Conservation (phyloP, 2,888 invertebrate species). For the Cinara cedri region DNA sequence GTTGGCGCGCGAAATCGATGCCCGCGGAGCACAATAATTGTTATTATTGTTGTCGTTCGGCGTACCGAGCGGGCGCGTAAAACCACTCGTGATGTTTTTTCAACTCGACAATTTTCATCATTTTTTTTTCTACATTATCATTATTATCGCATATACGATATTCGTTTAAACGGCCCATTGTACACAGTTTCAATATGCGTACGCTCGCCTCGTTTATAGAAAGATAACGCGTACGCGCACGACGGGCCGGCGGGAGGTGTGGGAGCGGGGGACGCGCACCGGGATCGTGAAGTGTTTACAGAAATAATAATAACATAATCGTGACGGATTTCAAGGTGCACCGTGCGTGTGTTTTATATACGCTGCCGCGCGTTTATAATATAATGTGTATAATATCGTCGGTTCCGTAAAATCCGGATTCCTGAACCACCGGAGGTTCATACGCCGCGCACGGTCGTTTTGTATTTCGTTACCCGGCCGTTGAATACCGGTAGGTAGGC, state of each 20-base stretch:
- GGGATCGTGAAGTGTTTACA: constrained; percentile 21
- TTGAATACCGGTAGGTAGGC: no score
- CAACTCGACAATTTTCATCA: no score
- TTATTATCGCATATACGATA: not conserved
- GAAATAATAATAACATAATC: constrained; percentile 47
- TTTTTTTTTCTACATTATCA: not conserved
- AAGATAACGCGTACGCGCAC: no score
- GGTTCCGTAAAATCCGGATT: no score
- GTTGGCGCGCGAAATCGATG: constrained; percentile 40
- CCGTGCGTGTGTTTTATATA: not conserved
- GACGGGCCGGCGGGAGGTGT: no score
- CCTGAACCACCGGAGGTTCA: no score
- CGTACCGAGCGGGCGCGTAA: no score
- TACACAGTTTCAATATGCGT: not conserved
- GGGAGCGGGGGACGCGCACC: not conserved
- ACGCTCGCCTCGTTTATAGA: constrained; percentile 19
- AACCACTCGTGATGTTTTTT: not conserved
- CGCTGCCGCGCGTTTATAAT: not conserved
- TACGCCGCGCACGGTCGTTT: no score
- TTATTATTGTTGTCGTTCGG: no score
- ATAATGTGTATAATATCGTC: no score
- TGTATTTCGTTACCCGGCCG: no score
- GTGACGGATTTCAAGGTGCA: constrained; percentile 40
- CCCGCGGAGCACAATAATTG: not conserved
- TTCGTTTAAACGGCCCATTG: no score